A percentile compares a stretch with the other conserved stretches of the same genome.
Conservation (phyloP, 2,888 invertebrate species). For the Coelogynopora nodosa region DNA sequence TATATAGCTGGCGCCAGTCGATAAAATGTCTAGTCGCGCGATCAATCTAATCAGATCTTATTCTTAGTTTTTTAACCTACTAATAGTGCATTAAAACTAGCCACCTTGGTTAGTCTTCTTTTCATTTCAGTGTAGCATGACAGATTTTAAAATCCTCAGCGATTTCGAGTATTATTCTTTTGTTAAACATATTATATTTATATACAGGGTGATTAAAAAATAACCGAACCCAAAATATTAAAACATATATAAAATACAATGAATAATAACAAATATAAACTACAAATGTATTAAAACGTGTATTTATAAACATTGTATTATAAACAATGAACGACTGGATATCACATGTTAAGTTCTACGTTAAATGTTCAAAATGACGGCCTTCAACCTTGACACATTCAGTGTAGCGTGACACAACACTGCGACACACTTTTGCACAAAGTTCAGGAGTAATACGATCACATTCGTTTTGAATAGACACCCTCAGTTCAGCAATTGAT, state of each 20-base stretch:
- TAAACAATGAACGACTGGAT: not conserved
- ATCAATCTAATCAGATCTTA: no score
- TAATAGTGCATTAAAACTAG: no score
- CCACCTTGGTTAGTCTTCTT: no score
- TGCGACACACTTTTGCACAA: not conserved
- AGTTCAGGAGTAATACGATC: constrained; percentile 12
- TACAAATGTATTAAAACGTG: not conserved
- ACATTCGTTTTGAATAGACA: constrained; percentile 1
- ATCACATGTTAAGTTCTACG: not conserved
- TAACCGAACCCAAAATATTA: not conserved
- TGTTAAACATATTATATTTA: no score
- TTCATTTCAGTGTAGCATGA: no score
- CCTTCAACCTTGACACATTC: constrained; percentile 18
- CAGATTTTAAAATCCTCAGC: no score
- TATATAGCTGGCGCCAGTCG: no score
- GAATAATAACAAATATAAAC: no score
- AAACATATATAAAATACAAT: no score
- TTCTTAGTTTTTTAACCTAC: no score
- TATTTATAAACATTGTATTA: not conserved
- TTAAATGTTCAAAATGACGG: not conserved
- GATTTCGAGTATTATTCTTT: no score
- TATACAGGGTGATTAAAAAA: not conserved
- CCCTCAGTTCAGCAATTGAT: not conserved
- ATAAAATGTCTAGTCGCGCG: no score
- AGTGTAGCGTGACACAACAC: not conserved